Evolutionary conservation across 2,888 invertebrate species (phyloP).

Genomic region (Agrypnus murinus): DNA sequence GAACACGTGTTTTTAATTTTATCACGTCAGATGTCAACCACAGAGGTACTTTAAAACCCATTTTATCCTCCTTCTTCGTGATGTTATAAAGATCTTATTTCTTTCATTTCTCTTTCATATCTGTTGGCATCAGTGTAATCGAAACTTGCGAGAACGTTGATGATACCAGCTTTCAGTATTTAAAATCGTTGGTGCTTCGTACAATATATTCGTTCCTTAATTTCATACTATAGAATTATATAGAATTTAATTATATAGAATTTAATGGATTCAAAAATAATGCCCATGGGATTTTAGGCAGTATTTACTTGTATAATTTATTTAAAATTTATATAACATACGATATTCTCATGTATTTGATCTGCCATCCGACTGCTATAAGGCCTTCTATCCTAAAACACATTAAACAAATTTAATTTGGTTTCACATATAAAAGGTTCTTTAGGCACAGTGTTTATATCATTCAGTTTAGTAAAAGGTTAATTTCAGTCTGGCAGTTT

Average conservation of each 20-base stretch:
- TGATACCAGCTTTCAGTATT: conserved; percentile 34
- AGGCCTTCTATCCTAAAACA: conserved; percentile 3
- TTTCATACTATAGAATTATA: too few species aligned
- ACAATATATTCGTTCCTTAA: not conserved
- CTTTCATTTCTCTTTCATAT: conserved; percentile 56
- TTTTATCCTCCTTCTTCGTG: conserved; percentile 60
- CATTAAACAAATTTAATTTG: conserved; percentile 37
- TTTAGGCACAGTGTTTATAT: conserved; percentile 32
- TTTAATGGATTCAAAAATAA: too few species aligned
- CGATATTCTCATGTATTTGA: too few species aligned
- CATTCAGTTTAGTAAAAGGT: conserved; percentile 43
- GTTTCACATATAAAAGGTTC: conserved; percentile 40
- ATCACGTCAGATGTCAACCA: conserved; percentile 62
- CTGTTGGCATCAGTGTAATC: conserved; percentile 51
- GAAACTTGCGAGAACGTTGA: conserved; percentile 44
- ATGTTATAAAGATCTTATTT: conserved; percentile 62
- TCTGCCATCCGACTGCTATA: too few species aligned
- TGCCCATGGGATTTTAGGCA: too few species aligned
- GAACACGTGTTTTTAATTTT: conserved; percentile 60
- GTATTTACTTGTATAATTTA: too few species aligned
- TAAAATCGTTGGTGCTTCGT: conserved; percentile 13
- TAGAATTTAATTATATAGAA: too few species aligned
- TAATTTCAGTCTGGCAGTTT: conserved; percentile 49
- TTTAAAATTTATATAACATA: too few species aligned
- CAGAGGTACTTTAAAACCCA: conserved; percentile 64